These are phyloP conservation scores for Blastobasis adustella DNA, from an alignment of 2,888 invertebrate genomes.

Conservation along the genomic window DNA sequence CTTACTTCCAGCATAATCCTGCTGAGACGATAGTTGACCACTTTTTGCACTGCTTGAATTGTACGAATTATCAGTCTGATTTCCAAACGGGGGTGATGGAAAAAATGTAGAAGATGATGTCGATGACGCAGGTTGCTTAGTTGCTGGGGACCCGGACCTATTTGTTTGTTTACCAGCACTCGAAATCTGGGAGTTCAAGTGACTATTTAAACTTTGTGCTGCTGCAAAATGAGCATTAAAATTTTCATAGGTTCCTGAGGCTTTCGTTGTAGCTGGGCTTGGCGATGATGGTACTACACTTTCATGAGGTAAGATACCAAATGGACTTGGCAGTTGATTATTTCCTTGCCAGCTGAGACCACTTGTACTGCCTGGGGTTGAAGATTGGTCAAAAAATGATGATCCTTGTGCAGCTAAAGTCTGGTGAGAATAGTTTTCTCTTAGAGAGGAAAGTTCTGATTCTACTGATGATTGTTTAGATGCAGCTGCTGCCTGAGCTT, in stretches of 20 bases:
- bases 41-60: constrained; percentile 72
- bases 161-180: constrained; percentile 72
- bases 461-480: constrained; percentile 74
- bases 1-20: constrained; percentile 76
- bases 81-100: constrained; percentile 77
- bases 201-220: constrained; percentile 77
- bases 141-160: constrained; percentile 72
- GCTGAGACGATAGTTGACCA: constrained; percentile 69
- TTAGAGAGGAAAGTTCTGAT: constrained; percentile 70
- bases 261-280: constrained; percentile 76
- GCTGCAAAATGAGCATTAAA: constrained; percentile 82
- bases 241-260: constrained; percentile 77
- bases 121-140: constrained; percentile 69
- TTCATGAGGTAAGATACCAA: constrained; percentile 86
- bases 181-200: constrained; percentile 78
- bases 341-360: constrained; percentile 84
- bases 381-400: constrained; percentile 80
- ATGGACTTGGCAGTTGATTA: constrained; percentile 80
- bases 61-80: constrained; percentile 74
- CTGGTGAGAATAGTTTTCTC: constrained; percentile 78
- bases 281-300: constrained; percentile 81
- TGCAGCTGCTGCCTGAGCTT: constrained; percentile 71
- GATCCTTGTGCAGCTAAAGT: constrained; percentile 73
- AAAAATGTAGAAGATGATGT: constrained; percentile 77
- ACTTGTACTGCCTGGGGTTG: constrained; percentile 63